Conservation (phyloP, 2,888 invertebrate species). For the Pseudococcus longispinus region DNA sequence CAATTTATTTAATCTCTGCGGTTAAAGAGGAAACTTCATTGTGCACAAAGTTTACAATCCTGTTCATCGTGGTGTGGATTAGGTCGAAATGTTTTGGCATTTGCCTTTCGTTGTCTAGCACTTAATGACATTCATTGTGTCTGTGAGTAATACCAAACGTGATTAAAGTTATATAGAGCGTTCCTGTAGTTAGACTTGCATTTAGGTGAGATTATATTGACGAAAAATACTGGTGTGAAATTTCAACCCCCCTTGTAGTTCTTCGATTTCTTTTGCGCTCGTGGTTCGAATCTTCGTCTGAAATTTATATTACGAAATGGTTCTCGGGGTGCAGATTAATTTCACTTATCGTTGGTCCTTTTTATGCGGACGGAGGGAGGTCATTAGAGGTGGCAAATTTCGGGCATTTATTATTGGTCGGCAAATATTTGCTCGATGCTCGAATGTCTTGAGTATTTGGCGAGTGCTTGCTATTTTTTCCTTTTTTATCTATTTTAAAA, state of each 20-base stretch:
- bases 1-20: conserved; percentile 34
- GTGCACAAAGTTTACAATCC: conserved; percentile 26
- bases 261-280: not conserved
- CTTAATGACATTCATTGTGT: not conserved
- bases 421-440: too few relatives aligned
- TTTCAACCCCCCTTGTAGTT: not conserved
- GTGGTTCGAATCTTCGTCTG: not conserved
- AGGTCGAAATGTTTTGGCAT: conserved; percentile 29
- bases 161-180: conserved; percentile 7
- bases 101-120: not conserved
- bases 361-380: too few relatives aligned
- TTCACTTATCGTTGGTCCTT: not conserved
- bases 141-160: not conserved
- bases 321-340: not conserved
- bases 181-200: not conserved
- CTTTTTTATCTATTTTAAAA: too few relatives aligned
- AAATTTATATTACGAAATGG: not conserved
- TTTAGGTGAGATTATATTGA: not conserved
- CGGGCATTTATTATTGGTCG: too few relatives aligned
- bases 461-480: too few relatives aligned
- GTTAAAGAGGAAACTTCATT: conserved; percentile 5
- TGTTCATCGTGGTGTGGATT: conserved; percentile 29
- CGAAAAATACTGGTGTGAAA: not conserved
- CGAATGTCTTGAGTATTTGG: too few relatives aligned
- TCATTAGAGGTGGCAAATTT: too few relatives aligned